Evolutionary conservation across 2,797 vertebrate species (phyloP), one percentile per base, ranked within the genome.

Genomic region (Girardinus metallicus): DNA sequence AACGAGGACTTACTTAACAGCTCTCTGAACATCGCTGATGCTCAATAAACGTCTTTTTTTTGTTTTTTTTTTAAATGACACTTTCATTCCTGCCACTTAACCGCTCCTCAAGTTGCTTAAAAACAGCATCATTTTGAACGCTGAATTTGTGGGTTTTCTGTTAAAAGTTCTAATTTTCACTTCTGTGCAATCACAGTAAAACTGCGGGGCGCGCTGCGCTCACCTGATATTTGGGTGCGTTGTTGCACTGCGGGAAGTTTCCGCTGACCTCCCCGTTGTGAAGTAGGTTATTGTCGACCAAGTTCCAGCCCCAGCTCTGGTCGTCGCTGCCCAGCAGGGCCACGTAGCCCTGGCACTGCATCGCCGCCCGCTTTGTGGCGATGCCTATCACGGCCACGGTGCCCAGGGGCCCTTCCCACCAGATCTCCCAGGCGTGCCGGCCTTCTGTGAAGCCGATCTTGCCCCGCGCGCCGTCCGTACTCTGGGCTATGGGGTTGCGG

Each of bases 291-390:
- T 99, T 99, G 95, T 99, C 99, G 78, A 99, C 99, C 87, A 99
- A 96, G 95, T 99, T 99, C 99, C 99, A 99, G 87, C 99, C 99
- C 99, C 99, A 99, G 93, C 99, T 99, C 95, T 99, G 98, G 95
- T 99, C 98, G 0, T 99, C 99, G 0, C 98, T 99, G 68, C 99
- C 99, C 88, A 99, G 94, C 82, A 99, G 95, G 4, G 98, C 99
- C 90, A 99, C 98, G 4, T 99, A 99, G n/a, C 99, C 99, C 89
- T 99, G 99, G 91, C 98, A 99, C 94, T 99, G 99, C 97, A 99
- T 97, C 78, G 97, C 94, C 0, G 99, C 99, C 74, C 98, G 95
- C 91, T 99, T 99, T 0, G 98, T 99, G 88, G 99, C 98, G 1
- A 99, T 97, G 89, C 99, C 99, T 39, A 99, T 99, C 76, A 99